Percentiles rank a stretch among this genome's conserved stretches.
These are phyloP conservation scores for Gerris buenoi DNA, from an alignment of 1,140 invertebrate species.

Conservation along the genomic window DNA sequence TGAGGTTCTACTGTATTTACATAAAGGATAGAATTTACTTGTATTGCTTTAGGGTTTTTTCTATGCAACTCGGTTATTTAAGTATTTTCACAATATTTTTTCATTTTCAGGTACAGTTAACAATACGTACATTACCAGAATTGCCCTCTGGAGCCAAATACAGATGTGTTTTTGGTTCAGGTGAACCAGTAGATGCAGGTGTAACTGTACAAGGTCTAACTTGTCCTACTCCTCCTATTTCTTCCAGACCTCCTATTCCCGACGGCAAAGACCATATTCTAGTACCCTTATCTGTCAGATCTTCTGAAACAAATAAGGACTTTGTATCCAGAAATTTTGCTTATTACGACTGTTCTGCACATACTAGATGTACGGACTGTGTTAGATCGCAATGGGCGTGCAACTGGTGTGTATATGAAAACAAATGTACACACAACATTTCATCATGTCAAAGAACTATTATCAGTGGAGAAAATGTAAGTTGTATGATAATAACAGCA, in stretches of 20 bases:
- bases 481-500: too few species aligned
- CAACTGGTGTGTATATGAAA: conserved; percentile 93
- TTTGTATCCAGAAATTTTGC: conserved; percentile 87
- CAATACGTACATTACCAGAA: conserved; percentile 77
- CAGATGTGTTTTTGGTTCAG: conserved; percentile 78
- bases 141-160: conserved; percentile 77
- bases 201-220: conserved; percentile 63
- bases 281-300: conserved; percentile 81
- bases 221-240: conserved; percentile 67
- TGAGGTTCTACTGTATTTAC: too few species aligned
- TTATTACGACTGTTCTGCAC: conserved; percentile 83
- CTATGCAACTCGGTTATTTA: too few species aligned
- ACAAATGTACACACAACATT: conserved; percentile 78
- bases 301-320: conserved; percentile 86
- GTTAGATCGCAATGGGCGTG: conserved; percentile 80
- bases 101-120: conserved; percentile 53
- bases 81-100: too few species aligned
- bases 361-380: conserved; percentile 71
- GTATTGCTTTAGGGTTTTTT: too few species aligned
- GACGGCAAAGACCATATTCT: conserved; percentile 71
- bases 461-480: conserved; percentile 66
- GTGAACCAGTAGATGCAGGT: conserved; percentile 70
- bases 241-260: conserved; percentile 60
- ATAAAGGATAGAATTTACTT: too few species aligned
- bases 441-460: conserved; percentile 57